Evolutionary conservation across 2,888 invertebrate species (phyloP), one percentile per base, ranked within the genome.

Genomic region (Xanthorhoe spadicearia): DNA sequence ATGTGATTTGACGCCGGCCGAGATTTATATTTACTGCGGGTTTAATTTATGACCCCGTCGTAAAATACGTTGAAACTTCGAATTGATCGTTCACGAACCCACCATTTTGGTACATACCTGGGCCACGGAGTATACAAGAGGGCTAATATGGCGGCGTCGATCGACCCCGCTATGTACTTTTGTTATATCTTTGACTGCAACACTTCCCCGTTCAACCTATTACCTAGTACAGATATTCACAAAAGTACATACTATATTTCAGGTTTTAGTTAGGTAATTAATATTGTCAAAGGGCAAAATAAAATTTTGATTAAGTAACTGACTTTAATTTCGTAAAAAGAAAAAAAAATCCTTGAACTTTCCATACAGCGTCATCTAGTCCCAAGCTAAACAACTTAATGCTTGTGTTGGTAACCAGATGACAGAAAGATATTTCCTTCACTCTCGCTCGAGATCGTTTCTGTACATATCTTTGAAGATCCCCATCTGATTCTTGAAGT

Each of bases 21-120:
- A 89, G 88, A 92, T 92, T 92, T 92, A 92, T 89, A 84, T 87
- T 92, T 90, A 90, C 88, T 80, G 86, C 86, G 74, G 81, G 78
- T 86, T 84, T 90, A 88, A 92, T 92, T 92, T 92, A 92, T 86
- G 77, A 79, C 69, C n/a, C 55, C 66, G 69, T 77, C 82, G 81
- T 91, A 92, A 90, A 92, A 84, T 83, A 86, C 87, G 81, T 83
- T 83, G 86, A 87, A 89, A 88, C 81, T 80, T 80, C 78, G 77
- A 77, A 81, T 85, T 86, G 82, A 85, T 82, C 57, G 68, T 52
- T 64, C 68, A 68, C 57, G 64, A 68, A 61, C 57, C 61, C 50
- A 58, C 61, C 64, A 64, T 61, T 68, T 68, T 32, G 53, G 46
- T 59, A 38, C 50, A 32, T 60, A 64, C 63, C 64, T 64, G 60